Evolutionary conservation across 2,888 invertebrate genomes (phyloP), one percentile per base, ranked within the genome.

Genomic region (Crepidodera aurea): DNA sequence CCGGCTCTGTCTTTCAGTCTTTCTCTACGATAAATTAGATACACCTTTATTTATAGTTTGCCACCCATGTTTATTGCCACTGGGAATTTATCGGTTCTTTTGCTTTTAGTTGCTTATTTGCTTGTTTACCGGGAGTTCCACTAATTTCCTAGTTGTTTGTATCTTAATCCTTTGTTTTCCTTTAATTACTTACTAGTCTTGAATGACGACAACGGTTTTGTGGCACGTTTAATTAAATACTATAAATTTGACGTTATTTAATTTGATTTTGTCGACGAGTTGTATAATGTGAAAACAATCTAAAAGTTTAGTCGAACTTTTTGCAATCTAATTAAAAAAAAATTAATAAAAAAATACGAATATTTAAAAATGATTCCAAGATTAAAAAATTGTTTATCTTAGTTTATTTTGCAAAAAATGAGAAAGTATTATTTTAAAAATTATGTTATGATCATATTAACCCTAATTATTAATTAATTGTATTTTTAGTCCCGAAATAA

Each of bases 1-100:
- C 44, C 44, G 44, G 22, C 2, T n/a, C 44, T 44, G 44, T 22
- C 8, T 44, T 19, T 10, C 12, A 44, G 12, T 48, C 48, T 51
- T 51, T 48, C 51, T 56, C 13, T 32, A 32, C 58, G 29, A 59
- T 63, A 57, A 66, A 59, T 61, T 63, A 51, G 55, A 19, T 60
- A 51, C 58, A 62, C 62, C 66, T 66, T 66, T 57, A 54, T 64
- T 64, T 64, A 59, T 60, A 44, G 42, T 58, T 50, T 37, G 48
- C 42, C 44, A 32, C 29, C 32, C 53, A 32, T 61, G 55, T 63
- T 57, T 63, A 59, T 56, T 56, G 25, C 56, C 32, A 54, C 25
- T 58, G 29, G 54, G 22, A 62, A 57, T 56, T 51, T 57, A 56
- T 62, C 13, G 46, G 27, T 46, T 44, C 51, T 44, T 57, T 56